Percentiles rank a stretch among this genome's conserved stretches.
phyloP scores from a whole-genome alignment of 1,140 invertebrate species.

The Dysdera silvatica region DNA sequence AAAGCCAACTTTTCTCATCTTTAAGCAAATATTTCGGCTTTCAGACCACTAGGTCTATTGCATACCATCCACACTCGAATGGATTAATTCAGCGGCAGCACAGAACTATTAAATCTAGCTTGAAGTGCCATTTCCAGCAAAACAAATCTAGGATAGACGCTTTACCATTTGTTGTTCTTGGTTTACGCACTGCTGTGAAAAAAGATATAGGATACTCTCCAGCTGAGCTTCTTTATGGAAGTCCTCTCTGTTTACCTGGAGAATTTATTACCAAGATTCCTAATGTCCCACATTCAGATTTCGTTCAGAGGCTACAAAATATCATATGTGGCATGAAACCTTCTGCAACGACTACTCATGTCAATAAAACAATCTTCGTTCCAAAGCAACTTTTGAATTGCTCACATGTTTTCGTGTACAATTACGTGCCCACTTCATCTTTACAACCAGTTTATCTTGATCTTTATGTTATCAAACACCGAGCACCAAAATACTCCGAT shows the following conservation, averaged over 20 bases:
- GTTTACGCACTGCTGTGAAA: conserved; percentile 33
- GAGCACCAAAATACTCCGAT: not conserved
- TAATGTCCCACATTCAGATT: conserved; percentile 4
- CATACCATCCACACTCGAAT: conserved; percentile 40
- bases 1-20: conserved; percentile 36
- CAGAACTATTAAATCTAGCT: conserved; percentile 40
- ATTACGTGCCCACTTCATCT: conserved; percentile 2
- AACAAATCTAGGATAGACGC: conserved; percentile 35
- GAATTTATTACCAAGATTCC: conserved; percentile 17
- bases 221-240: too few relatives aligned
- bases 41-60: not conserved
- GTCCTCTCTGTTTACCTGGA: conserved; percentile 26
- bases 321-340: not conserved
- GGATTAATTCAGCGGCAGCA: conserved; percentile 36
- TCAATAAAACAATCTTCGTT: not conserved
- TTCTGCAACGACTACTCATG: conserved; percentile 4
- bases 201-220: conserved; percentile 32
- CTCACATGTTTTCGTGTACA: conserved; percentile 2
- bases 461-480: not conserved
- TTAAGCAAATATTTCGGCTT: conserved; percentile 19
- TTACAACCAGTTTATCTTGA: conserved; percentile 7
- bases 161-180: conserved; percentile 42
- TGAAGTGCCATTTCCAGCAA: conserved; percentile 16
- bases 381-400: conserved; percentile 1
- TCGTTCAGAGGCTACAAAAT: not conserved